Conservation (phyloP, 2,888 invertebrate species). For the Allophyes oxyacanthae region DNA sequence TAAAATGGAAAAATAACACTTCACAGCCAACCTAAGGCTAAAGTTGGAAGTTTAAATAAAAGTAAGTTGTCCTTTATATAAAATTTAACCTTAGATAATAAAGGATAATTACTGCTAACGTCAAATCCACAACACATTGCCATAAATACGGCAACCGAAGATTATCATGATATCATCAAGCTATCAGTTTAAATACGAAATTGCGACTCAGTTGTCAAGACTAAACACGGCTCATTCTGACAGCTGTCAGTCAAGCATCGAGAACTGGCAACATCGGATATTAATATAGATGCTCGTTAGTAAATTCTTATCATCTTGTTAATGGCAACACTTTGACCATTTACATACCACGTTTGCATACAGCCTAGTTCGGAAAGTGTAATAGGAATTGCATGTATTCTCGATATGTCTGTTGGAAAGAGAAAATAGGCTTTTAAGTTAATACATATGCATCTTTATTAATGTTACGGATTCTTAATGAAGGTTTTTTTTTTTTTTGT, state of each 20-base stretch:
- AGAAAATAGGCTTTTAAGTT: conserved; percentile 50
- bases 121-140: too few relatives aligned
- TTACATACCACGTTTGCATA: conserved; percentile 58
- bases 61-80: too few relatives aligned
- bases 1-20: too few relatives aligned
- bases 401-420: conserved; percentile 40
- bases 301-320: conserved; percentile 68
- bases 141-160: not conserved
- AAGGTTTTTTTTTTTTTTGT: not conserved
- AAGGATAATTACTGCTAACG: too few relatives aligned
- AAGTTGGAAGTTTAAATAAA: too few relatives aligned
- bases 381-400: conserved; percentile 49
- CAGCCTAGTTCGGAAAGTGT: conserved; percentile 51
- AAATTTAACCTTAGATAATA: too few relatives aligned
- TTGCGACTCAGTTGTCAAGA: conserved; percentile 28
- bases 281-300: conserved; percentile 71
- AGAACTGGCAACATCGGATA: conserved; percentile 64
- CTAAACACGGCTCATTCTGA: conserved; percentile 42
- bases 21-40: too few relatives aligned
- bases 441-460: conserved; percentile 42
- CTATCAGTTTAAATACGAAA: conserved; percentile 16
- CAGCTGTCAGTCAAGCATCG: conserved; percentile 64
- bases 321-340: conserved; percentile 66
- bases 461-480: not conserved
- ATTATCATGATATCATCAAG: conserved; percentile 21